A percentile compares a stretch with the other conserved stretches of the same genome.
Conservation (phyloP, 2,888 invertebrate species). For the Drosophila seclusa region DNA sequence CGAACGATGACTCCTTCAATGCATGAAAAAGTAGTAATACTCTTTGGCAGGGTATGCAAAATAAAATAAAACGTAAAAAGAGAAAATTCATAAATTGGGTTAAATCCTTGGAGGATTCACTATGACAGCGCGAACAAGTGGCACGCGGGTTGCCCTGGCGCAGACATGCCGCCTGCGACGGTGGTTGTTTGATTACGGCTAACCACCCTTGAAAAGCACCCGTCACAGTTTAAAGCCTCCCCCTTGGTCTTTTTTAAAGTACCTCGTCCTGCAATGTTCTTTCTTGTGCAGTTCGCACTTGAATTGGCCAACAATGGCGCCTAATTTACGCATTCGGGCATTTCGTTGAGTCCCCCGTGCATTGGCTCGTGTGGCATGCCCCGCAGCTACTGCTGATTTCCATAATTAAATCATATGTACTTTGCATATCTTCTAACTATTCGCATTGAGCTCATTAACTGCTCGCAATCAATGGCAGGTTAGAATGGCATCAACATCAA, state of each 20-base stretch:
- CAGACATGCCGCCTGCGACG: constrained; percentile 55
- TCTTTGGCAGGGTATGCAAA: background rate
- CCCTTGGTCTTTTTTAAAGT: constrained; percentile 25
- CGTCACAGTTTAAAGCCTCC: constrained; percentile 49
- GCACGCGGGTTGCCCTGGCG: constrained; percentile 59
- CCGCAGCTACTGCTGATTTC: constrained; percentile 43
- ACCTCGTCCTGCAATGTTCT: constrained; percentile 10
- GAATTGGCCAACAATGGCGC: constrained; percentile 72
- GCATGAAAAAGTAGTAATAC: background rate
- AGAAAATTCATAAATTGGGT: constrained; percentile 80
- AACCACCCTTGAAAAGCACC: constrained; percentile 45
- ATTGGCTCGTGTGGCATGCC: constrained; percentile 46
- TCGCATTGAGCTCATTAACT: constrained; percentile 72
- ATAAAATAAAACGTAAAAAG: constrained; percentile 22
- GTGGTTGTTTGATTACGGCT: constrained; percentile 53
- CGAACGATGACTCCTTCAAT: background rate
- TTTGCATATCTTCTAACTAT: constrained; percentile 72
- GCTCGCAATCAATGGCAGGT: constrained; percentile 59
- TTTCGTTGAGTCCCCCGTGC: constrained; percentile 61
- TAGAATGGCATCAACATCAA: constrained; percentile 42
- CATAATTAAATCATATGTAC: constrained; percentile 77
- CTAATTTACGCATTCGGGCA: constrained; percentile 69
- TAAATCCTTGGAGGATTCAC: constrained; percentile 82
- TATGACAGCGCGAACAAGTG: constrained; percentile 81
- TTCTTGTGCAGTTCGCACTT: constrained; percentile 37